These are phyloP conservation scores for Calliopsis andreniformis DNA, from an alignment of 1,140 invertebrate genomes.

Conservation along the genomic window DNA sequence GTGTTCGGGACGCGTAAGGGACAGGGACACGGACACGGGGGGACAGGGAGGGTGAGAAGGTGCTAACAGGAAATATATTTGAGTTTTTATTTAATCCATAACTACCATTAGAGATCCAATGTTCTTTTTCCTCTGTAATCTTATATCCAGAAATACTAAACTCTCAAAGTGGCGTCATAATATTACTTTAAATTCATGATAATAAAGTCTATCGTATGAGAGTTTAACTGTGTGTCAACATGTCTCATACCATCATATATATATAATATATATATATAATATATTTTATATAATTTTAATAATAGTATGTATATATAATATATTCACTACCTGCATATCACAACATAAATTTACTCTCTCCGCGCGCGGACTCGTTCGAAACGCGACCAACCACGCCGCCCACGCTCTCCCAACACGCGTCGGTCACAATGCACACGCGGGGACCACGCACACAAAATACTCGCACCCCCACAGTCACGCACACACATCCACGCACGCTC, in stretches of 20 bases:
- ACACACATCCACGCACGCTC: conserved; percentile 29
- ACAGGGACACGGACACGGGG: background rate
- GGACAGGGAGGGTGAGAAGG: conserved; percentile 41
- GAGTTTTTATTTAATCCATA: conserved; percentile 75
- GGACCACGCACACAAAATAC: conserved; percentile 43
- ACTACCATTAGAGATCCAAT: conserved; percentile 76
- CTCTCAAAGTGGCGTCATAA: conserved; percentile 78
- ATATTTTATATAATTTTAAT: conserved; percentile 73
- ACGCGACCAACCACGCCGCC: conserved; percentile 56
- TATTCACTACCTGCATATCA: conserved; percentile 78
- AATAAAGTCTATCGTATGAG: conserved; percentile 79
- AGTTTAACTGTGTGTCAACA: conserved; percentile 76
- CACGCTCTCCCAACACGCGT: conserved; percentile 17
- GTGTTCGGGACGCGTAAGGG: conserved; percentile 37
- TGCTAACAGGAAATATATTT: conserved; percentile 77
- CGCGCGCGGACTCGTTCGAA: conserved; percentile 39
- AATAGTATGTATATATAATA: conserved; percentile 76
- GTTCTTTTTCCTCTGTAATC: conserved; percentile 60
- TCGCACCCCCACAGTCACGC: conserved; percentile 41
- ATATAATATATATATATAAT: conserved; percentile 71
- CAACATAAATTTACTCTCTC: conserved; percentile 76
- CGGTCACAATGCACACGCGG: no score
- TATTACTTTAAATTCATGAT: conserved; percentile 78
- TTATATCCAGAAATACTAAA: conserved; percentile 74
- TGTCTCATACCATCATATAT: conserved; percentile 71